phyloP scores from a whole-genome alignment of 2,888 invertebrate species.

The Eupeodes luniger region DNA sequence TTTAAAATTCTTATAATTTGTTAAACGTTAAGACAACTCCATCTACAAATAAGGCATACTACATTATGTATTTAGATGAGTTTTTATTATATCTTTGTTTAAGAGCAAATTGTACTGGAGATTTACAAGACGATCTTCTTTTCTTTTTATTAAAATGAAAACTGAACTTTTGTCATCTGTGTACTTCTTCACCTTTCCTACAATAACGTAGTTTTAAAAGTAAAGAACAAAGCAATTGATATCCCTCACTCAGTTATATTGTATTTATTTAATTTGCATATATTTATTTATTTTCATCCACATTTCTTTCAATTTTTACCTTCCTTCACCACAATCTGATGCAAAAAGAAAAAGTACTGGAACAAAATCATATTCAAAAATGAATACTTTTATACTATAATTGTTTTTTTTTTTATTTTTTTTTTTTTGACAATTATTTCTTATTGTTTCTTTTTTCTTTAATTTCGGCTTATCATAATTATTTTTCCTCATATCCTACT shows the following conservation, averaged over 20 bases:
- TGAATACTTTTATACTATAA: constrained; percentile 47
- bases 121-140: not conserved
- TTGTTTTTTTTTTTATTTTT: constrained; percentile 30
- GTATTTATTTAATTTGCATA: constrained; percentile 58
- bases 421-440: constrained; percentile 5
- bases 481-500: constrained; percentile 78
- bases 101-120: not conserved
- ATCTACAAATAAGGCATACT: not conserved
- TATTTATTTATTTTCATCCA: constrained; percentile 52
- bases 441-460: constrained; percentile 54
- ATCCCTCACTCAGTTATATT: constrained; percentile 31
- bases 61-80: not conserved
- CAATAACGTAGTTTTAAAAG: not conserved
- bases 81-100: not conserved
- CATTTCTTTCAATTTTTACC: constrained; percentile 35
- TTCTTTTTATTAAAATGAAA: not conserved
- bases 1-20: constrained; percentile 40
- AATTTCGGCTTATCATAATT: constrained; percentile 77
- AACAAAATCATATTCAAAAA: constrained; percentile 53
- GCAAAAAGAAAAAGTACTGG: constrained; percentile 23
- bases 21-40: not conserved
- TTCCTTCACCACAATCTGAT: constrained; percentile 30
- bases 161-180: not conserved
- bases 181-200: not conserved
- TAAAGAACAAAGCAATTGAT: not conserved